Evolutionary conservation across 2,888 invertebrate species (phyloP).

Genomic region (Drosophila yooni): DNA sequence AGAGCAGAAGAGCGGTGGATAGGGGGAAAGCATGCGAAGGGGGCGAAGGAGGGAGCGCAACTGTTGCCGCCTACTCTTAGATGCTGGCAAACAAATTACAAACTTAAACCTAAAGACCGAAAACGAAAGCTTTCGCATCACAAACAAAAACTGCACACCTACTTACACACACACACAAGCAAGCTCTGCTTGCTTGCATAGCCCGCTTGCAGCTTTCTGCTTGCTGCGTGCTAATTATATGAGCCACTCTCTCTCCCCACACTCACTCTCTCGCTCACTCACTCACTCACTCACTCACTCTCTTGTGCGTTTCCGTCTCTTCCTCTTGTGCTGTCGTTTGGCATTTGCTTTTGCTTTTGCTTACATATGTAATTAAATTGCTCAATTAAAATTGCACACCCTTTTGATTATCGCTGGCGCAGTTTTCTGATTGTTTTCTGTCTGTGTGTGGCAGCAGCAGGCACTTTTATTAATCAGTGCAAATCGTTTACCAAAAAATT

Average conservation of each 20-base stretch:
- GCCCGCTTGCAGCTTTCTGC: background rate
- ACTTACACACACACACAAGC: slow-evolving; percentile 28
- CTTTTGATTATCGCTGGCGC: slow-evolving; percentile 83
- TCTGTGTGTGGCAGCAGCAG: slow-evolving; percentile 25
- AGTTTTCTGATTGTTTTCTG: slow-evolving; percentile 29
- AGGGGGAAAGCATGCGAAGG: background rate
- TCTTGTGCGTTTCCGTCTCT: background rate
- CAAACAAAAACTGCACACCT: slow-evolving; percentile 41
- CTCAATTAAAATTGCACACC: slow-evolving; percentile 85
- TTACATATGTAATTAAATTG: slow-evolving; percentile 84
- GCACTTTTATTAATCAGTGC: slow-evolving; percentile 73
- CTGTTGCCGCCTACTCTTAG: slow-evolving; percentile 59
- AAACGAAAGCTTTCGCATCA: slow-evolving; percentile 57
- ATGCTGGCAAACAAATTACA: slow-evolving; percentile 73
- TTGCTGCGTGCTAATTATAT: slow-evolving; percentile 68
- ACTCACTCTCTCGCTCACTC: slow-evolving; percentile 9
- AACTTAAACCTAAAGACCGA: slow-evolving; percentile 70
- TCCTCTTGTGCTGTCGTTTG: slow-evolving; percentile 35
- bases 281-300: slow-evolving; percentile 6
- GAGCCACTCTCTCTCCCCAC: slow-evolving; percentile 21
- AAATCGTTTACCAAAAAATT: slow-evolving; percentile 66
- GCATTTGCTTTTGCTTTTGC: slow-evolving; percentile 76
- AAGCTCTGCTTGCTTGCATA: slow-evolving; percentile 17
- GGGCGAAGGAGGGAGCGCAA: background rate
- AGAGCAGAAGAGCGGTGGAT: background rate